A percentile compares a stretch with the other conserved stretches of the same genome.
phyloP scores from a whole-genome alignment of 2,113 vertebrate species.

The Anser cygnoides region DNA sequence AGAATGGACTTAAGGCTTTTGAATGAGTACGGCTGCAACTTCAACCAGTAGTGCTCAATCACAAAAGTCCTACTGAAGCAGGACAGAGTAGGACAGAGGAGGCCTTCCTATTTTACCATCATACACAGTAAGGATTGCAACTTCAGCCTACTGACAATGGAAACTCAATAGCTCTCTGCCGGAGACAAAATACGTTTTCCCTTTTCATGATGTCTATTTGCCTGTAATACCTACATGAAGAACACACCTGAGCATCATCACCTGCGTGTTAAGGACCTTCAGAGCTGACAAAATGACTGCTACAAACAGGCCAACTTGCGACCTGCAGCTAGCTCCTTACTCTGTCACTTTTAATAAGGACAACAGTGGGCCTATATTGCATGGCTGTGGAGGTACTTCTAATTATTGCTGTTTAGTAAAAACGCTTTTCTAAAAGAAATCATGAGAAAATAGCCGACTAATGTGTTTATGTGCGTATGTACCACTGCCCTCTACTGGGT shows the following conservation, averaged over 20 bases:
- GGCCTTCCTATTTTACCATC: background rate
- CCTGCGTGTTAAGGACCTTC: background rate
- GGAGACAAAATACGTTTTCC: background rate
- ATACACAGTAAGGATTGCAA: background rate
- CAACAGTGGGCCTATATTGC: background rate
- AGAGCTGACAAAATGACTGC: background rate
- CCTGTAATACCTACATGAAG: background rate
- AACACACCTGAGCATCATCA: background rate
- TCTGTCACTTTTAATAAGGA: background rate
- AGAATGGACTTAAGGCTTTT: background rate
- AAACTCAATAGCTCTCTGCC: background rate
- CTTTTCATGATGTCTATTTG: background rate
- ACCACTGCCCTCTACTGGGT: slow-evolving; percentile 71
- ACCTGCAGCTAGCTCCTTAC: background rate
- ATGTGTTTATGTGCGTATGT: background rate
- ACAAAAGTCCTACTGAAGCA: background rate
- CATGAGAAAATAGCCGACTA: background rate
- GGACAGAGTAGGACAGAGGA: background rate
- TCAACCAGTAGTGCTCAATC: background rate
- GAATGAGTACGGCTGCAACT: background rate
- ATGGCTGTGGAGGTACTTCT: background rate
- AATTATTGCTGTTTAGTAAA: background rate
- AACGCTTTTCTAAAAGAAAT: background rate
- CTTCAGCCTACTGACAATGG: background rate
- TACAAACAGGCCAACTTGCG: background rate